phyloP scores from a whole-genome alignment of 2,888 invertebrate species.

The Phragmatobia fuliginosa region DNA sequence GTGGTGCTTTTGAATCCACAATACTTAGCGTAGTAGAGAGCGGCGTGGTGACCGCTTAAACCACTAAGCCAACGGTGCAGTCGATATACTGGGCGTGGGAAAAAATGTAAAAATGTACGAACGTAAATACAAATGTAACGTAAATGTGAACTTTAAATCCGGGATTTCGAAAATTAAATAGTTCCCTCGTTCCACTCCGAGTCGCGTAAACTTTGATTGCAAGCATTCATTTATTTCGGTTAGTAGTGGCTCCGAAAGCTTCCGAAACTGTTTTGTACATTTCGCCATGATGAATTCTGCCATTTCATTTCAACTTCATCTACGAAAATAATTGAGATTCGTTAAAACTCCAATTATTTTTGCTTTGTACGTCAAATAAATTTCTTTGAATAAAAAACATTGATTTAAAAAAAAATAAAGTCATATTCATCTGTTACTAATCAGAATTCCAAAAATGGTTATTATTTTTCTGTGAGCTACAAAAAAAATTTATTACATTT shows the following conservation, averaged over 20 bases:
- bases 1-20: too few species aligned
- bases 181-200: constrained; percentile 38
- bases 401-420: too few species aligned
- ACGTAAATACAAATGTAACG: constrained; percentile 7
- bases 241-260: constrained; percentile 40
- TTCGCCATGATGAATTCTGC: constrained; percentile 26
- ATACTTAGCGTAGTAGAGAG: too few species aligned
- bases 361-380: constrained; percentile 2
- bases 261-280: constrained; percentile 40
- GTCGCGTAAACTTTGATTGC: constrained; percentile 65
- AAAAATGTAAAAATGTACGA: background rate
- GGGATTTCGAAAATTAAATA: constrained; percentile 43
- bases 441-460: too few species aligned
- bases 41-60: too few species aligned
- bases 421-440: too few species aligned
- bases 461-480: too few species aligned
- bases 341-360: constrained; percentile 27
- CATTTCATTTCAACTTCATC: constrained; percentile 32
- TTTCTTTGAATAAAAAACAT: too few species aligned
- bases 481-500: too few species aligned
- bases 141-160: constrained; percentile 12
- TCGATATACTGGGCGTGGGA: background rate
- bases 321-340: constrained; percentile 42
- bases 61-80: too few species aligned
- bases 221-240: constrained; percentile 62